phyloP scores from a whole-genome alignment of 1,140 invertebrate species.

The Proales similis region DNA sequence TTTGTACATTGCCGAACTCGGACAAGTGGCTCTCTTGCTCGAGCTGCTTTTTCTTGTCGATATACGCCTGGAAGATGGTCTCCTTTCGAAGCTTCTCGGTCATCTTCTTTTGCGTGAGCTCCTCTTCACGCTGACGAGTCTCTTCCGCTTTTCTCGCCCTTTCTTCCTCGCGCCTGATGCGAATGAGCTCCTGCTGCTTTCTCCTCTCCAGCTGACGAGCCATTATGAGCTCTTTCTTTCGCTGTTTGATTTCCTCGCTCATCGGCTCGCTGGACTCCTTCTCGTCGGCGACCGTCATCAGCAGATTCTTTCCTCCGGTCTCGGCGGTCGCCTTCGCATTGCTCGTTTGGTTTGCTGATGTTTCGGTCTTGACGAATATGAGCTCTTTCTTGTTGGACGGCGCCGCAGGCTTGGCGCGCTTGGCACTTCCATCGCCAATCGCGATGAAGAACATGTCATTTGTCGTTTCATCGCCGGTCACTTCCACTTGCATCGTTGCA shows the following conservation, averaged over 20 bases:
- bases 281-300: conserved; percentile 15
- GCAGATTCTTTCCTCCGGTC: conserved; percentile 9
- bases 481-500: no score
- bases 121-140: conserved; percentile 28
- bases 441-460: conserved; percentile 23
- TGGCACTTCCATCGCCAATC: conserved; percentile 11
- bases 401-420: conserved; percentile 26
- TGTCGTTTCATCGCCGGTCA: not conserved
- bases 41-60: conserved; percentile 33
- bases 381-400: conserved; percentile 17
- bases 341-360: conserved; percentile 27
- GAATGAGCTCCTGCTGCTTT: conserved; percentile 22
- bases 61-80: conserved; percentile 35
- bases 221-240: conserved; percentile 31
- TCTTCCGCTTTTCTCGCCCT: conserved; percentile 21
- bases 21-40: conserved; percentile 11
- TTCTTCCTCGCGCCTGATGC: conserved; percentile 21
- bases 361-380: conserved; percentile 25
- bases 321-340: not conserved
- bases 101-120: conserved; percentile 14
- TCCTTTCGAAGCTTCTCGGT: conserved; percentile 33
- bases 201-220: conserved; percentile 14
- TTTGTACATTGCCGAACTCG: conserved; percentile 10
- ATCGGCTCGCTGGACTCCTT: not conserved
- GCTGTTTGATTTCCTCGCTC: conserved; percentile 6